phyloP scores from a whole-genome alignment of 1,140 invertebrate species.

The Hyles vespertilio region DNA sequence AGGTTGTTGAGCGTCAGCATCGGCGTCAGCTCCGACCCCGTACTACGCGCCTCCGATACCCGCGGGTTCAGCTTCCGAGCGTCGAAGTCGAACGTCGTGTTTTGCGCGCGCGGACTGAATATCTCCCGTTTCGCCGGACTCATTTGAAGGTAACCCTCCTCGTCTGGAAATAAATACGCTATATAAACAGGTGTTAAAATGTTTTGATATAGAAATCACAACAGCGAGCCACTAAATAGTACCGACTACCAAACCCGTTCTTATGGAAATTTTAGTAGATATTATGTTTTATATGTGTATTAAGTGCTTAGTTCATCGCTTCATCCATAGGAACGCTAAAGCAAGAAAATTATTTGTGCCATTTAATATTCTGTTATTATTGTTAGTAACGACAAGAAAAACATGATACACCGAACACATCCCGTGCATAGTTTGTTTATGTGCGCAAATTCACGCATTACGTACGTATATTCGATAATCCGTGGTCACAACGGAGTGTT shows the following conservation, averaged over 20 bases:
- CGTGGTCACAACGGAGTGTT: constrained; percentile 43
- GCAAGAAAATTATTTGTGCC: too few species aligned
- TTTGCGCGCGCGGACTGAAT: constrained; percentile 54
- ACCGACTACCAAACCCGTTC: too few species aligned
- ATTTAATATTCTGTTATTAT: constrained; percentile 2
- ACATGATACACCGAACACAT: constrained; percentile 13
- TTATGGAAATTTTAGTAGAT: too few species aligned
- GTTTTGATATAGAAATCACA: not conserved
- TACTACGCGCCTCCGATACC: constrained; percentile 53
- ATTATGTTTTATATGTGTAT: too few species aligned
- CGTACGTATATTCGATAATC: constrained; percentile 18
- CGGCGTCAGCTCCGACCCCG: constrained; percentile 74
- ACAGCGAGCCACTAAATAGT: not conserved
- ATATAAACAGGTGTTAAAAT: too few species aligned
- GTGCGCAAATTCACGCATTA: constrained; percentile 27
- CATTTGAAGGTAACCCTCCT: constrained; percentile 71
- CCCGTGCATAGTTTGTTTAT: not conserved
- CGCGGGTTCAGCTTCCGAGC: constrained; percentile 42
- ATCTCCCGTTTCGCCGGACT: constrained; percentile 51
- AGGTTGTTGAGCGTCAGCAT: constrained; percentile 75
- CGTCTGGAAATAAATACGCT: constrained; percentile 43
- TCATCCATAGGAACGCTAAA: too few species aligned
- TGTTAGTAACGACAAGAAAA: constrained; percentile 44
- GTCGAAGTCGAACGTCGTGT: constrained; percentile 64
- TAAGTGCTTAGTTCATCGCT: too few species aligned